Percentiles rank a stretch among this genome's conserved stretches.
Evolutionary conservation across 2,113 vertebrate species (phyloP).

Genomic region (Patagioenas fasciata): DNA sequence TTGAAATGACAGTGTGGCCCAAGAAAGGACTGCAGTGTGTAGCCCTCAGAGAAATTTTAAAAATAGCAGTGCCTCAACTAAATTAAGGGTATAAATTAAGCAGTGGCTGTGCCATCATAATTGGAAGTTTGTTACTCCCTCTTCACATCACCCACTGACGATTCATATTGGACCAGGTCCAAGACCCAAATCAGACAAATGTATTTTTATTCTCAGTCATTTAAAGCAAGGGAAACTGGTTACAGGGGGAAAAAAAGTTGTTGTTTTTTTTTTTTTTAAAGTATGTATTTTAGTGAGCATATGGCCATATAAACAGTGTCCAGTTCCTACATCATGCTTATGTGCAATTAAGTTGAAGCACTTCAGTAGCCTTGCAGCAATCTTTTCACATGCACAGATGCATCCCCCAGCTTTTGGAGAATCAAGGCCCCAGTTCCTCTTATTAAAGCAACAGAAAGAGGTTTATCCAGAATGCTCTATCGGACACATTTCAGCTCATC

Average conservation of each 20-base stretch:
- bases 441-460: neutral
- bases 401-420: neutral
- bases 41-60: neutral
- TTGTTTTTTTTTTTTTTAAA: too few relatives aligned
- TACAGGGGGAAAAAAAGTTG: neutral
- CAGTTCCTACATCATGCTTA: neutral
- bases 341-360: neutral
- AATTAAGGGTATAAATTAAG: neutral
- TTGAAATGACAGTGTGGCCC: neutral
- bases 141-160: neutral
- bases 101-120: neutral
- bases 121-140: neutral
- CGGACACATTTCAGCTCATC: neutral
- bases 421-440: neutral
- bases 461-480: neutral
- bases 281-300: neutral
- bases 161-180: neutral
- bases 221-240: neutral
- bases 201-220: neutral
- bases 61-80: conserved; percentile 29
- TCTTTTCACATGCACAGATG: neutral
- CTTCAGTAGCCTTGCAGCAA: neutral
- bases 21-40: neutral
- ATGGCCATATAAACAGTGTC: neutral
- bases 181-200: neutral